Evolutionary conservation across 2,113 vertebrate species (phyloP), one percentile per base, ranked within the genome.

Genomic region (Rhipidura dahli): DNA sequence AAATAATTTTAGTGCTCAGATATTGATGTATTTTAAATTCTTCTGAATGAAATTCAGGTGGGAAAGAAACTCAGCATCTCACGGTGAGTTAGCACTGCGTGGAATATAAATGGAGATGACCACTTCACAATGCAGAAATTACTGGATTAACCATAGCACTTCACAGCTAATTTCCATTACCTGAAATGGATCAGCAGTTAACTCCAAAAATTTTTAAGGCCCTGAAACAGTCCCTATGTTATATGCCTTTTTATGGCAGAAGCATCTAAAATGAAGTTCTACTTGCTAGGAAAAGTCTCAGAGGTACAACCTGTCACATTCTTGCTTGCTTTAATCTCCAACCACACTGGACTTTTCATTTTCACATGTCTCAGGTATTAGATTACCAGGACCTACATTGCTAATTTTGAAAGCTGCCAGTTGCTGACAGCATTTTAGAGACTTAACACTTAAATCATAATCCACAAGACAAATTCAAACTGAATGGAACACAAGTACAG

Each of bases 341-440:
- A 5, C 44, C 54, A 59, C 21, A 39, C 21, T 69, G 14, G 4
- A 75, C 49, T 71, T 72, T 64, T 79, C 53, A 70, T 85, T 80
- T 90, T 66, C 8, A 1, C 59, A 70, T 33, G 35, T 64, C 73
- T 94, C 60, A 23, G 31, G 60, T 86, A 88, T 77, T 70, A 51
- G 47, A 78, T 70, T 76, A 79, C 6, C 56, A 20, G 75, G 33
- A 90, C 83, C 50, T 83, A 69, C 54, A 90, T 6, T 64, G 71
- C 71, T 93, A 44, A 94, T 90, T 93, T 56, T 85, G 51, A 83
- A 91, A 96, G 68, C 82, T 92, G 82, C 39, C 82, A 77, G 54
- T 47, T 59, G 33, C 59, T 94, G 82, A 33, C 79, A 94, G 82
- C 65, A 87, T 85, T 91, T 89, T 73, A 69, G 91, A 85, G 57